These are phyloP conservation scores for Tribolium madens DNA, from an alignment of 1,140 invertebrate species.

Conservation along the genomic window DNA sequence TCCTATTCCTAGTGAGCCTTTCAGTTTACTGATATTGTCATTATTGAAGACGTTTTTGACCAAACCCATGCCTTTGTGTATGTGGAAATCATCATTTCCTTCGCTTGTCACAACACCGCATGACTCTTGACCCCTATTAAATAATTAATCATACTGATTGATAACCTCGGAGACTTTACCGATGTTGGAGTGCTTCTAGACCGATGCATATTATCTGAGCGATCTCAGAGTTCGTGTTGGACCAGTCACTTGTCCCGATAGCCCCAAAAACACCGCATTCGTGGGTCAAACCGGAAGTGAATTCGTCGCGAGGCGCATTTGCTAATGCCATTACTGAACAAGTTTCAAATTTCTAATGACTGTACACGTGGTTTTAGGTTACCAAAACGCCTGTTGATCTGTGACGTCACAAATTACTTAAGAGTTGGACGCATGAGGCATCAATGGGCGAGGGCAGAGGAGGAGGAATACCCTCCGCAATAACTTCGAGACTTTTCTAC, in stretches of 20 bases:
- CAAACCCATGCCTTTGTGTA: constrained; percentile 95
- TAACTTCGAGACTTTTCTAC: no score
- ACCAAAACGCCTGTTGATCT: no score
- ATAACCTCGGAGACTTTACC: constrained; percentile 68
- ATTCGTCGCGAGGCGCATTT: background rate
- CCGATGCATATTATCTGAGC: constrained; percentile 87
- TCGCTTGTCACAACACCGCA: constrained; percentile 94
- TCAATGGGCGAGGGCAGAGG: no score
- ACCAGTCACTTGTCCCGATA: constrained; percentile 87
- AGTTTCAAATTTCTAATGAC: background rate
- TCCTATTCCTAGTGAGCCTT: constrained; percentile 93
- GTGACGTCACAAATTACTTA: no score
- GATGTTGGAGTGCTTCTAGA: constrained; percentile 94
- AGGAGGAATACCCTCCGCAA: no score
- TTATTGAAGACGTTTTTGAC: constrained; percentile 94
- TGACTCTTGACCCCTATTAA: constrained; percentile 90
- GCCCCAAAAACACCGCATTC: constrained; percentile 96
- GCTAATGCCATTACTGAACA: background rate
- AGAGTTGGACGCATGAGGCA: no score
- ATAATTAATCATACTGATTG: constrained; percentile 3
- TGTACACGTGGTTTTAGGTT: no score
- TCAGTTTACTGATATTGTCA: constrained; percentile 86
- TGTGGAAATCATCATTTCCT: constrained; percentile 83
- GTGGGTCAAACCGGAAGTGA: constrained; percentile 67
- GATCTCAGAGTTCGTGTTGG: constrained; percentile 72